Evolutionary conservation across 2,888 invertebrate species (phyloP), one percentile per base, ranked within the genome.

Genomic region (Nowickia ferox): DNA sequence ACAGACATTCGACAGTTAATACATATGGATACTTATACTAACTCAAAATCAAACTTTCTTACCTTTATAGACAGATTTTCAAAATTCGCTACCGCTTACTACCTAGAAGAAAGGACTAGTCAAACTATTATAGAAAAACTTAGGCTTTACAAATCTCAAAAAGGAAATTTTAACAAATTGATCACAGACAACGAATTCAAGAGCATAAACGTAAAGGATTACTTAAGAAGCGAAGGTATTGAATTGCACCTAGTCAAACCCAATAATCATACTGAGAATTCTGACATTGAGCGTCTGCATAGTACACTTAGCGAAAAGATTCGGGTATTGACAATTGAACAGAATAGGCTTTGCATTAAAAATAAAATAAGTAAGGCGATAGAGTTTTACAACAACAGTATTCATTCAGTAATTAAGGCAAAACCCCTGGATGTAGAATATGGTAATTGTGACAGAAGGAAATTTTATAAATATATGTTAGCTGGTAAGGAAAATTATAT

Each of bases 31-130:
- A 38, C 51, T 11, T 80, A 76, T 38, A 74, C 63, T 0, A 74
- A 74, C 46, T 78, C 74, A 4, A 86, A 86, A 69, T 68, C 76
- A 44, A 84, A 85, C 40, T 84, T 87, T 83, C 42, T 86, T 9
- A 83, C 78, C 19, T 79, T 87, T 65, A 81, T 84, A 38, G 87
- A 87, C n/a, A 30, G 46, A 51, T 87, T 87, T 30, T 30, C 5
- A 30, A 30, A 30, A 30, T 30, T 30, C 6, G 6, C 30, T 6
- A 6, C 30, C 0, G 85, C 82, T 1, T 87, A 61, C 65, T 83
- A 77, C 48, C 75, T 87, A 22, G 86, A 87, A 30, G 87, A 88
- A 63, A 81, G 86, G 17, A 76, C 19, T 3, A 82, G 9, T 22
- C 69, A 76, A 42, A 76, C 82, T 6, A 63, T 71, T n/a, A 76